A percentile compares a stretch with the other conserved stretches of the same genome.
These are phyloP conservation scores for Heliconius erato DNA, from an alignment of 2,888 invertebrate genomes.

Conservation along the genomic window DNA sequence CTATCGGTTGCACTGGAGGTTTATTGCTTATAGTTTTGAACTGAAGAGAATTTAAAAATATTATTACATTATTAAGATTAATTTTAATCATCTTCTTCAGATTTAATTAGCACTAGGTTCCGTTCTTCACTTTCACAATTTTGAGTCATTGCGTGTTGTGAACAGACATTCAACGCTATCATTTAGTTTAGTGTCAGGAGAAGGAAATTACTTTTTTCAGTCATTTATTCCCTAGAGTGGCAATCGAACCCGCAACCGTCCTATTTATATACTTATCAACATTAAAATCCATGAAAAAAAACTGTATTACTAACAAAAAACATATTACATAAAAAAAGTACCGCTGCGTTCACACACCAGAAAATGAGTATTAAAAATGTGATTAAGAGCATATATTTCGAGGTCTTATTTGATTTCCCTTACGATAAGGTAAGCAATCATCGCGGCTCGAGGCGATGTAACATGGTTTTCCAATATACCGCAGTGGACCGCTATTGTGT, in stretches of 20 bases:
- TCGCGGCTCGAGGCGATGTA: slow-evolving; percentile 44
- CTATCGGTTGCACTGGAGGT: background rate
- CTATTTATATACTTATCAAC: background rate
- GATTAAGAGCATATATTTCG: slow-evolving; percentile 44
- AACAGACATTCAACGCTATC: too few relatives aligned
- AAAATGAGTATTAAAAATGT: slow-evolving; percentile 39
- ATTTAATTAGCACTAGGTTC: too few relatives aligned
- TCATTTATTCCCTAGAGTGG: too few relatives aligned
- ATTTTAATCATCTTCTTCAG: too few relatives aligned
- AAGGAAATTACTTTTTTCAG: fast-evolving
- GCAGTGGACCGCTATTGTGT: slow-evolving; percentile 47
- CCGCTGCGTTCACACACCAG: background rate
- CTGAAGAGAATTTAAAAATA: too few relatives aligned
- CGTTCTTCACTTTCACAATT: too few relatives aligned
- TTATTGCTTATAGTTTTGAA: background rate
- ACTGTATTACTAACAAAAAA: too few relatives aligned
- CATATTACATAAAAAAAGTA: background rate
- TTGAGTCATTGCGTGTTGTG: too few relatives aligned
- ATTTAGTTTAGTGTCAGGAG: too few relatives aligned
- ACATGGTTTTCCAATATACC: slow-evolving; percentile 64
- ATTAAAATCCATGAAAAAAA: background rate
- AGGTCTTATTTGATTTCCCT: slow-evolving; percentile 47
- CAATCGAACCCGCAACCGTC: too few relatives aligned
- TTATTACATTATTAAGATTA: too few relatives aligned
- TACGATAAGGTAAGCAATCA: slow-evolving; percentile 45